Evolutionary conservation across 2,888 invertebrate species (phyloP).

Genomic region (Celastrina argiolus): DNA sequence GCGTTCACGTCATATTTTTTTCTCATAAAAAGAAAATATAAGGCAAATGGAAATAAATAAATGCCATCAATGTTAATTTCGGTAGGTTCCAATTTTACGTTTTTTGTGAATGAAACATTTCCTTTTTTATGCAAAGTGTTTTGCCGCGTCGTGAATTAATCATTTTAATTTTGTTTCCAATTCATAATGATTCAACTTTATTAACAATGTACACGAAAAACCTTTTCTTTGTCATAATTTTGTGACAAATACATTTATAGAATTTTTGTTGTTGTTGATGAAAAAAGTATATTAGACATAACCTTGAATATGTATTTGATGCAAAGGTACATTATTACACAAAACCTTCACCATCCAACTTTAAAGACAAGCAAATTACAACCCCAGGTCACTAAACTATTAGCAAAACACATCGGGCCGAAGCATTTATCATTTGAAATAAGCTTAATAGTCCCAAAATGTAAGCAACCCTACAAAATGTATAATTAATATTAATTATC

Average conservation of each 20-base stretch:
- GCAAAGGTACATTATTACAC: too few relatives aligned
- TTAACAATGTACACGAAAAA: background rate
- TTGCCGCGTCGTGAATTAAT: background rate
- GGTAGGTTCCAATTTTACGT: slow-evolving; percentile 29
- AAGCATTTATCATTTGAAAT: background rate
- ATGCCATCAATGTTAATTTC: slow-evolving; percentile 47
- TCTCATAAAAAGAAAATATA: slow-evolving; percentile 44
- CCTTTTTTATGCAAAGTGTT: slow-evolving; percentile 13
- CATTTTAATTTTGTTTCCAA: slow-evolving; percentile 6
- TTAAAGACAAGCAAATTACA: too few relatives aligned
- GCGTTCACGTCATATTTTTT: slow-evolving; percentile 36
- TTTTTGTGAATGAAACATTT: slow-evolving; percentile 8
- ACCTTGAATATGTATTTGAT: too few relatives aligned
- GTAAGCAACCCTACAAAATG: background rate
- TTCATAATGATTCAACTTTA: slow-evolving; percentile 3
- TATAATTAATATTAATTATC: slow-evolving; percentile 31
- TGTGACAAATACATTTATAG: too few relatives aligned
- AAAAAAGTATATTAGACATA: too few relatives aligned
- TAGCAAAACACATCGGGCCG: background rate
- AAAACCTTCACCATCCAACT: too few relatives aligned
- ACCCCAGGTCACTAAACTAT: too few relatives aligned
- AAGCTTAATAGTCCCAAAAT: background rate
- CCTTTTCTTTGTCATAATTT: background rate
- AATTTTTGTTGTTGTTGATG: too few relatives aligned
- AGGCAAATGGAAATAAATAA: slow-evolving; percentile 39